Conservation (phyloP, 1,140 invertebrate species). For the Subanguina moxae region DNA sequence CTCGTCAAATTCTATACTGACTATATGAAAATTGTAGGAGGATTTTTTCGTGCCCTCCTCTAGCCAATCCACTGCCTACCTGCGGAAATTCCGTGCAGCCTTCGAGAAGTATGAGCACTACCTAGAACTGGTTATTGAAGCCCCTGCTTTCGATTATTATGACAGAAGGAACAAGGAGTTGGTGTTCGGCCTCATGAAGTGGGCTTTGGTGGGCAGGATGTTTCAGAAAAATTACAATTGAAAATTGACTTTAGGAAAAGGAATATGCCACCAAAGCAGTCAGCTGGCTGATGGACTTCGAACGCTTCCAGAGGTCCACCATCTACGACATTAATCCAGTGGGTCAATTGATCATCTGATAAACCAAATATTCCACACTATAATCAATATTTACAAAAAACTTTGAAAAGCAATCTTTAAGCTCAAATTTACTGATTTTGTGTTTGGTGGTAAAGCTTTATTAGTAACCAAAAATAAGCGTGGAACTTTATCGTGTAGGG, state of each 20-base stretch:
- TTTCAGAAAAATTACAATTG: constrained; percentile 1
- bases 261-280: constrained; percentile 37
- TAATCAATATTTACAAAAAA: too few relatives aligned
- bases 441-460: too few relatives aligned
- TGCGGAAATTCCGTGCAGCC: constrained; percentile 17
- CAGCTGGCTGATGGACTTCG: constrained; percentile 45
- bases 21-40: not conserved
- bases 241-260: constrained; percentile 19
- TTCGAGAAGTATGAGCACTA: constrained; percentile 42
- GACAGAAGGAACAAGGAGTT: constrained; percentile 23
- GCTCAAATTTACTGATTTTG: too few relatives aligned
- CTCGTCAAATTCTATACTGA: not conserved
- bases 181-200: constrained; percentile 27
- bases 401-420: too few relatives aligned
- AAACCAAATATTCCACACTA: too few relatives aligned
- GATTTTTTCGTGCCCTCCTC: not conserved
- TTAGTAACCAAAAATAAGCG: too few relatives aligned
- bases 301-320: constrained; percentile 33
- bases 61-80: not conserved
- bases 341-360: not conserved
- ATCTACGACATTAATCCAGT: constrained; percentile 37
- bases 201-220: constrained; percentile 21
- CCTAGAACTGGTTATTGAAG: constrained; percentile 25
- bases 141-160: constrained; percentile 32
- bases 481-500: too few relatives aligned